A percentile compares a stretch with the other conserved stretches of the same genome.
Conservation (phyloP, 2,888 invertebrate genomes). For the Ornithoptera priamus region DNA sequence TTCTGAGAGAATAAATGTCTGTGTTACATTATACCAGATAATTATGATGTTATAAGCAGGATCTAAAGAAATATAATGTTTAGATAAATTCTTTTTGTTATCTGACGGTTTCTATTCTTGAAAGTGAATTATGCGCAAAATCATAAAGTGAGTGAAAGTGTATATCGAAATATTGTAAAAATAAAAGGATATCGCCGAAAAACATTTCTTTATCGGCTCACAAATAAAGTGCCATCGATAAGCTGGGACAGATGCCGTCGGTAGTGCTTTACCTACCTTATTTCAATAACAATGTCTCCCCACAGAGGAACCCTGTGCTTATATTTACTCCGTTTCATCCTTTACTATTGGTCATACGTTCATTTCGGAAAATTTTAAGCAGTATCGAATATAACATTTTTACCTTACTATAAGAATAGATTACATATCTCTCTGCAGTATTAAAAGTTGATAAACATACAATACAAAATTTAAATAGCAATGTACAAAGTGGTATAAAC, state of each 20-base stretch:
- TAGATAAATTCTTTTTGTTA: background rate
- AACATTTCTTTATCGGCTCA: slow-evolving; percentile 43
- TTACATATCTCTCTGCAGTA: background rate
- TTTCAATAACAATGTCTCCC: slow-evolving; percentile 68
- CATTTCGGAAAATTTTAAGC: slow-evolving; percentile 3
- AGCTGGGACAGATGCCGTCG: slow-evolving; percentile 54
- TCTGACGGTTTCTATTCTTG: background rate
- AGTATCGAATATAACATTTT: background rate
- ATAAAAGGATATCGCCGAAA: slow-evolving; percentile 10
- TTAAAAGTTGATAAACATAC: too few species aligned
- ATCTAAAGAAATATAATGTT: background rate
- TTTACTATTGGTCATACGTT: slow-evolving; percentile 38
- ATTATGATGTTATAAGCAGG: background rate
- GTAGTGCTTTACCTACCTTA: slow-evolving; percentile 51
- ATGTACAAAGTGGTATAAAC: background rate
- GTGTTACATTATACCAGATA: background rate
- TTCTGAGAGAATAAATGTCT: background rate
- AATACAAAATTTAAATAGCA: too few species aligned
- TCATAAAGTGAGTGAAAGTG: background rate
- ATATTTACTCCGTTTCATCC: slow-evolving; percentile 41
- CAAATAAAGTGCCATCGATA: slow-evolving; percentile 60
- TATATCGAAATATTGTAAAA: slow-evolving; percentile 14
- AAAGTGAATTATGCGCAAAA: background rate
- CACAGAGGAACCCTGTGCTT: slow-evolving; percentile 54
- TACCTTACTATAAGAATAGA: background rate